These are phyloP conservation scores for Tiliacea citrago DNA, from an alignment of 2,888 invertebrate genomes.

Conservation along the genomic window DNA sequence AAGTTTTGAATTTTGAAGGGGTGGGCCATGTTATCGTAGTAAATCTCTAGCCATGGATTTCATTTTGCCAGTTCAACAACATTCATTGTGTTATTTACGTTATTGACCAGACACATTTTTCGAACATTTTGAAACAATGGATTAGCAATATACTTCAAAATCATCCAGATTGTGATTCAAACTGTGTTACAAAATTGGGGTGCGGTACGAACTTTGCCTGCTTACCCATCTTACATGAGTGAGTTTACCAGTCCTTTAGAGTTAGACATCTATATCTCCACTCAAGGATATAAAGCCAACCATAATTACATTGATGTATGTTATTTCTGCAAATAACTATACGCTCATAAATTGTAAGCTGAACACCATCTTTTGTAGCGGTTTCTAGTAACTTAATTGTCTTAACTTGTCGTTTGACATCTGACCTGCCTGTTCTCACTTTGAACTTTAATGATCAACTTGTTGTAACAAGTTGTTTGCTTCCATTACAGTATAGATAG, in stretches of 20 bases:
- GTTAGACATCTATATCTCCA: background rate
- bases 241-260: too few species aligned
- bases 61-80: too few species aligned
- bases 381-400: constrained; percentile 10
- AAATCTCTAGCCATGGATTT: too few species aligned
- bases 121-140: too few species aligned
- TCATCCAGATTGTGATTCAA: too few species aligned
- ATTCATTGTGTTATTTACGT: too few species aligned
- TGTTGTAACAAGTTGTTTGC: constrained; percentile 13
- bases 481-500: background rate
- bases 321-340: constrained; percentile 14
- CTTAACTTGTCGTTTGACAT: constrained; percentile 46
- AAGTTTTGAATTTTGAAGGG: too few species aligned
- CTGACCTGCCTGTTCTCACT: constrained; percentile 39
- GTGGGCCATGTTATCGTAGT: too few species aligned
- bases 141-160: too few species aligned
- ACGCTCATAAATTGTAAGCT: constrained; percentile 6
- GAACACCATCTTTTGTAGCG: constrained; percentile 19
- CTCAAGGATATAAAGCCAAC: background rate
- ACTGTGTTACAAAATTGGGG: too few species aligned
- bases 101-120: too few species aligned
- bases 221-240: background rate
- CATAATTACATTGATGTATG: background rate
- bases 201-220: background rate
- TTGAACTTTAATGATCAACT: constrained; percentile 30